Evolutionary conservation across 2,888 invertebrate genomes (phyloP).

Genomic region (Ametastegia equiseti): DNA sequence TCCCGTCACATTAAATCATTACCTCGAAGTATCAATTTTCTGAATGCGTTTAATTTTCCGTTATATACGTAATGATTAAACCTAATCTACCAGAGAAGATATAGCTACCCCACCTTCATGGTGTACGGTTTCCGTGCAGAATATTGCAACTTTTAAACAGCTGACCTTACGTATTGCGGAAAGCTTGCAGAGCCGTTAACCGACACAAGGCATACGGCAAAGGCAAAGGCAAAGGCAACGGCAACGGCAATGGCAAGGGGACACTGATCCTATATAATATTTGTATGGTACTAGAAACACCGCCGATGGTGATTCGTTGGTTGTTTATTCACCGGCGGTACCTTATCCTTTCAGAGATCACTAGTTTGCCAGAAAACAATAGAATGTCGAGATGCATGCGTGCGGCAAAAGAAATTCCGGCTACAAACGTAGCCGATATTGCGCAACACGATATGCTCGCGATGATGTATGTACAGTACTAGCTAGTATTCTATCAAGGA

Average conservation of each 20-base stretch:
- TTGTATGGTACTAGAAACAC: conserved; percentile 47
- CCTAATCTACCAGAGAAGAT: background rate
- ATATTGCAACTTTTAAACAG: conserved; percentile 71
- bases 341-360: conserved; percentile 59
- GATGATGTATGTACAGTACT: conserved; percentile 20
- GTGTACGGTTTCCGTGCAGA: conserved; percentile 36
- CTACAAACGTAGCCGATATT: conserved; percentile 9
- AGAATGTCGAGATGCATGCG: conserved; percentile 54
- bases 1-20: no score
- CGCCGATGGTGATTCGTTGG: conserved; percentile 7
- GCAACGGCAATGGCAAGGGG: background rate
- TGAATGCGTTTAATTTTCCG: conserved; percentile 58
- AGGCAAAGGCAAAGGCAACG: no score
- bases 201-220: conserved; percentile 53
- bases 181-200: conserved; percentile 51
- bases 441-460: conserved; percentile 1
- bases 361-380: conserved; percentile 62
- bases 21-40: no score
- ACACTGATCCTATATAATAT: conserved; percentile 58
- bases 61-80: conserved; percentile 51
- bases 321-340: background rate
- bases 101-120: conserved; percentile 13
- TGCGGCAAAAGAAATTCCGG: conserved; percentile 33
- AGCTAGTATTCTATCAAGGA: conserved; percentile 22
- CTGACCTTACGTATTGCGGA: conserved; percentile 22